Conservation (phyloP, 2,113 vertebrate genomes). For the Onychostruthus taczanowskii region DNA sequence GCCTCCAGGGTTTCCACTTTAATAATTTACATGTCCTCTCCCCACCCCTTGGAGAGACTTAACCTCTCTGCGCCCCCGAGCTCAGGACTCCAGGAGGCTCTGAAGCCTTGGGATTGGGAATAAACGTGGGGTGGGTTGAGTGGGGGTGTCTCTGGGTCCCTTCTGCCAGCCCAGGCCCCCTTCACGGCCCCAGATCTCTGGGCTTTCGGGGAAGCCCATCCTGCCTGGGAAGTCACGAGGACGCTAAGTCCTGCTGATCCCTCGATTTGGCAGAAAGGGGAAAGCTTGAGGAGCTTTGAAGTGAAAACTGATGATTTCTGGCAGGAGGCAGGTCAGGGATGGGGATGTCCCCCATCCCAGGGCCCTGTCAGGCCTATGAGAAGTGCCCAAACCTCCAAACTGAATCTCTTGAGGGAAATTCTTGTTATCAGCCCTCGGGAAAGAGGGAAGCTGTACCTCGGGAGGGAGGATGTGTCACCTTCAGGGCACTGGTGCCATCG, state of each 20-base stretch:
- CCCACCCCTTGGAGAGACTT: background rate
- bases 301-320: background rate
- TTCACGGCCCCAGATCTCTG: background rate
- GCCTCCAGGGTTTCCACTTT: conserved; percentile 42
- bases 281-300: background rate
- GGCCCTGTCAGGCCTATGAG: accelerated
- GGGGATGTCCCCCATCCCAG: background rate
- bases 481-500: accelerated
- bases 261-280: background rate
- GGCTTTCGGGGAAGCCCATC: background rate
- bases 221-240: background rate
- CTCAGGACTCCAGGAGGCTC: background rate
- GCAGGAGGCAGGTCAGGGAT: accelerated
- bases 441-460: background rate
- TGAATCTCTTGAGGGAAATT: background rate
- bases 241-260: conserved; percentile 21
- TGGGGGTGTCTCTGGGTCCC: accelerated
- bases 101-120: accelerated
- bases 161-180: background rate
- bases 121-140: background rate
- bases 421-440: accelerated
- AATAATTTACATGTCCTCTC: conserved; percentile 30
- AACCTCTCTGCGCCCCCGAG: background rate
- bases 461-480: background rate
- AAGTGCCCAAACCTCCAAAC: no score